Base-by-base conservation (phyloP, 2,113 vertebrate genomes). In the Pseudorectes ferrugineus region DNA sequence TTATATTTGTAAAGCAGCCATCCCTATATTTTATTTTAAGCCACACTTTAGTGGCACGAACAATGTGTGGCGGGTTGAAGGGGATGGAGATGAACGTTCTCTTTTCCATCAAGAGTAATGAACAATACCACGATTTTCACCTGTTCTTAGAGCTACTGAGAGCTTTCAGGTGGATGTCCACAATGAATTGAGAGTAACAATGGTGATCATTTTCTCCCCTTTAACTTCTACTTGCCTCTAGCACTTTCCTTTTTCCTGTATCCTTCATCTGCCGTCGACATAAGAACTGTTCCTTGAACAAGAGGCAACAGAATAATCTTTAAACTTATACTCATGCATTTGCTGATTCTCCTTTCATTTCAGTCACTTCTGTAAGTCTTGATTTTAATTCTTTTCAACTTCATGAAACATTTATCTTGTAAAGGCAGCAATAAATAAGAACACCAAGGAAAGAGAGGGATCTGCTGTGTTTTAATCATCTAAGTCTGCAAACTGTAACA, bases 401-500 rank as follows among this genome's bases (percentile, higher is more conserved):
- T 85, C 31, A n/a, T 38, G 35, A 88, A 92, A 59, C 31, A n/a
- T 68, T 78, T 82, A 3, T 61, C 29, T 29, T 43, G 10, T 83
- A 66, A 89, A 91, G 43, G 51, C 38, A 91, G 40, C 23, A 84
- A 40, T 14, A 57, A 68, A 31, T 89, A 63, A 77, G 31, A 81
- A 35, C 19, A 59, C 6, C 0, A 0, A 54, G 59, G 22, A 49
- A 10, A 40, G 57, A 35, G 38, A 4, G 16, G 22, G 14, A 24
- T 57, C 24, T 74, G 45, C 24, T 81, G 66, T 49, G 38, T 76
- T 92, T 93, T 85, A 93, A 70, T 93, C 19, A 14, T 79, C 26
- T 43, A 45, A 78, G 29, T 21, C 72, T 94, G 33, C 57, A 72
- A 48, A 52, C 21, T 58, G 42, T 40, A 89, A 10, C 62, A 89